phyloP scores from a whole-genome alignment of 2,797 vertebrate genomes.

The Sebastes taczanowskii region DNA sequence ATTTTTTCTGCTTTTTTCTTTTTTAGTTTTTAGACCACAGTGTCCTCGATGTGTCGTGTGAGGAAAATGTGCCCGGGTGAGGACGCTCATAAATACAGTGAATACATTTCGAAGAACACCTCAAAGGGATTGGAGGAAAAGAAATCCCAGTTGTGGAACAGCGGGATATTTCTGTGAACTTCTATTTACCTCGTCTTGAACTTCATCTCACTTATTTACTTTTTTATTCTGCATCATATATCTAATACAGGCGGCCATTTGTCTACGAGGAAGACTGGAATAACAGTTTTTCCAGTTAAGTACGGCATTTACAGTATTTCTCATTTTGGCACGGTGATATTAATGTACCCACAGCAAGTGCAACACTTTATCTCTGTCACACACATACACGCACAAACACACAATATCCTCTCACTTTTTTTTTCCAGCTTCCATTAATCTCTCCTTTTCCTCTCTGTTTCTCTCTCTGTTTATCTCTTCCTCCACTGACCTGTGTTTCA shows the following conservation, averaged over 20 bases:
- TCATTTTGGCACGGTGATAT: conserved; percentile 37
- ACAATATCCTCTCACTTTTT: conserved; percentile 13
- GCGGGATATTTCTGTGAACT: conserved; percentile 62
- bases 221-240: conserved; percentile 20
- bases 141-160: conserved; percentile 54
- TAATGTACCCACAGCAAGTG: conserved; percentile 30
- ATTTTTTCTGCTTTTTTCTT: background rate
- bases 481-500: conserved; percentile 84
- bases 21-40: background rate
- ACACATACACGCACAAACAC: conserved; percentile 30
- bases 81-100: conserved; percentile 49
- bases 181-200: conserved; percentile 66
- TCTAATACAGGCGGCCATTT: conserved; percentile 32
- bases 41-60: conserved; percentile 60
- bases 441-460: background rate
- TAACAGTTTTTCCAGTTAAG: conserved; percentile 33
- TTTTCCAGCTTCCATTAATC: conserved; percentile 29
- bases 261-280: conserved; percentile 16
- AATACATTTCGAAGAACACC: conserved; percentile 49
- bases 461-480: conserved; percentile 6
- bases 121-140: conserved; percentile 49
- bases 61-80: conserved; percentile 22
- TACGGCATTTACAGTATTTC: conserved; percentile 22
- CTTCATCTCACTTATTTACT: conserved; percentile 63
- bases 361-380: conserved; percentile 40